Conservation (phyloP, 2,888 invertebrate species). For the Romanomermis culicivorax region DNA sequence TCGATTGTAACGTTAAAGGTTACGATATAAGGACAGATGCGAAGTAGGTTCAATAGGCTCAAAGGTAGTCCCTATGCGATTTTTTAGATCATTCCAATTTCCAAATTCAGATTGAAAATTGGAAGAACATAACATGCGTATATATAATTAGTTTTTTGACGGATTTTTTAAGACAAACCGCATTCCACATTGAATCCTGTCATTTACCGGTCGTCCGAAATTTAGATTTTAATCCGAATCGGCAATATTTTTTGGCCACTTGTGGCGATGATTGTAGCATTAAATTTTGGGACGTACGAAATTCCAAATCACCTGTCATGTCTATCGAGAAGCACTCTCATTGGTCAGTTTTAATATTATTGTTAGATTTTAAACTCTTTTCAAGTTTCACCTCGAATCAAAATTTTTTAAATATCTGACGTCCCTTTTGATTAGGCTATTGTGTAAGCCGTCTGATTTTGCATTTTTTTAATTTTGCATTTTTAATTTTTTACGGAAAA, state of each 20-base stretch:
- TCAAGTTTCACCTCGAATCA: not conserved
- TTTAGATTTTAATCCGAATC: conserved; percentile 87
- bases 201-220: conserved; percentile 70
- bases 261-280: conserved; percentile 87
- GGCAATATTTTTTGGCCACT: conserved; percentile 67
- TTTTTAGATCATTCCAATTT: too few relatives aligned
- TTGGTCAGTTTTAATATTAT: conserved; percentile 27
- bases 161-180: not conserved
- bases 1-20: conserved; percentile 61
- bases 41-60: conserved; percentile 30
- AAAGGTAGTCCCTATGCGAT: too few relatives aligned
- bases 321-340: conserved; percentile 38
- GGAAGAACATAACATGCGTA: too few relatives aligned
- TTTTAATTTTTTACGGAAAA: too few relatives aligned
- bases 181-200: not conserved
- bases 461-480: too few relatives aligned
- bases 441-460: too few relatives aligned
- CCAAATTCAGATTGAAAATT: too few relatives aligned
- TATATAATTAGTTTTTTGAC: too few relatives aligned
- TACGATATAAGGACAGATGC: conserved; percentile 55
- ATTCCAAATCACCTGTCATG: conserved; percentile 53
- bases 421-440: too few relatives aligned
- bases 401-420: too few relatives aligned
- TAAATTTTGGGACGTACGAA: conserved; percentile 86
- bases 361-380: not conserved